Conservation (phyloP, 2,113 vertebrate species). For the Ceyx margarethae region DNA sequence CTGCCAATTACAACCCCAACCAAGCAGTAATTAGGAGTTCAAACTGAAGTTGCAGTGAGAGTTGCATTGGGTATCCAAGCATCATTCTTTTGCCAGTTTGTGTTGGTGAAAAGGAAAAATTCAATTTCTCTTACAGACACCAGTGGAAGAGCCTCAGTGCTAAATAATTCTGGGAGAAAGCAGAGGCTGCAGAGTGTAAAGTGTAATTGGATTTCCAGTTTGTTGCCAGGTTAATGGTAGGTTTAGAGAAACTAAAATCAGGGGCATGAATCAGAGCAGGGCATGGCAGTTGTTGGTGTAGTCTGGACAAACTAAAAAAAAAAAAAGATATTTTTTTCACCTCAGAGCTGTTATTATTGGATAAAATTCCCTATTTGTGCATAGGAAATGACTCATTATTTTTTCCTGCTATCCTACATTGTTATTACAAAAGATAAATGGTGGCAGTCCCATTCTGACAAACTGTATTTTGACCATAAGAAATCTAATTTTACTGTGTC, state of each 20-base stretch:
- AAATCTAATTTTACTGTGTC: neutral
- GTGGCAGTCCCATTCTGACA: neutral
- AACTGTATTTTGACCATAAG: neutral
- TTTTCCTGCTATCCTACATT: neutral
- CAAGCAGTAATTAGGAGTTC: neutral
- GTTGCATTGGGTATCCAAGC: neutral
- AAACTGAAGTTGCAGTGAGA: neutral
- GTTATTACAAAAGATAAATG: neutral
- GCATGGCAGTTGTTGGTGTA: too few species aligned
- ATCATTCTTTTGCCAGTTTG: neutral
- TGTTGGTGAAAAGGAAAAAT: neutral
- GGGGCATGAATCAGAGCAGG: too few species aligned
- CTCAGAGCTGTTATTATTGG: too few species aligned
- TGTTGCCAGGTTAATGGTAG: too few species aligned
- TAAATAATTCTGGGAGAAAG: neutral
- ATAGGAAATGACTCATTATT: conserved; percentile 50
- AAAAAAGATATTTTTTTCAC: too few species aligned
- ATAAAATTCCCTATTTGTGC: neutral
- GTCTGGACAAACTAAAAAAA: too few species aligned
- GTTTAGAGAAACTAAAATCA: too few species aligned
- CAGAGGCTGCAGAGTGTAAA: too few species aligned
- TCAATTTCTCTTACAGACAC: neutral
- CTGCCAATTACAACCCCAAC: neutral
- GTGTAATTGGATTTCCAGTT: too few species aligned
- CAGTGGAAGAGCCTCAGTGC: neutral